phyloP scores from a whole-genome alignment of 1,140 invertebrate species.

The Papilio dardanus region DNA sequence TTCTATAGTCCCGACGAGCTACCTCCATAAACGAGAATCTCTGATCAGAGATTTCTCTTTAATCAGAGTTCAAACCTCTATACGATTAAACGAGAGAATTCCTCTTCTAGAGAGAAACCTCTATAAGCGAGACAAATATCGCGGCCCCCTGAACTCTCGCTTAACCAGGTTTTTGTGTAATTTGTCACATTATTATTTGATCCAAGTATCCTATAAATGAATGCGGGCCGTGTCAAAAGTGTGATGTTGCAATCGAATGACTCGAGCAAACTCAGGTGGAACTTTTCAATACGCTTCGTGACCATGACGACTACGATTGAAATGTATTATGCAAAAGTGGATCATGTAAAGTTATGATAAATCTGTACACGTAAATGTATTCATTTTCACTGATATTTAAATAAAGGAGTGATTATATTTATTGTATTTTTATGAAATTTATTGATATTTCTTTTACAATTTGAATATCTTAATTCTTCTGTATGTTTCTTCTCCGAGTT shows the following conservation, averaged over 20 bases:
- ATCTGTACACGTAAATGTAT: background rate
- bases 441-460: too few relatives aligned
- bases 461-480: background rate
- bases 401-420: too few relatives aligned
- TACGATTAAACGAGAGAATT: too few relatives aligned
- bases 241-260: constrained; percentile 71
- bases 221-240: constrained; percentile 56
- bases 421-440: too few relatives aligned
- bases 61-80: too few relatives aligned
- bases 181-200: background rate
- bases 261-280: constrained; percentile 77
- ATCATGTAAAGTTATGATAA: constrained; percentile 21
- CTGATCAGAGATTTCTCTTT: too few relatives aligned
- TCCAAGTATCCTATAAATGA: constrained; percentile 43
- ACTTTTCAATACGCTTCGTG: constrained; percentile 79
- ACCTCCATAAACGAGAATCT: too few relatives aligned
- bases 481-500: background rate
- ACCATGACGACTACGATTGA: constrained; percentile 77
- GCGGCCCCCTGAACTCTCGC: too few relatives aligned
- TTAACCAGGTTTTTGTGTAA: background rate
- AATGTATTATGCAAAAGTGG: constrained; percentile 55
- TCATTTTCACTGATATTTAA: too few relatives aligned
- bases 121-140: too few relatives aligned
- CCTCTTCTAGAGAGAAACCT: too few relatives aligned
- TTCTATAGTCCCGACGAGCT: too few relatives aligned